Evolutionary conservation across 2,888 invertebrate genomes (phyloP).

Genomic region (Chaetogeoica ovagalla): DNA sequence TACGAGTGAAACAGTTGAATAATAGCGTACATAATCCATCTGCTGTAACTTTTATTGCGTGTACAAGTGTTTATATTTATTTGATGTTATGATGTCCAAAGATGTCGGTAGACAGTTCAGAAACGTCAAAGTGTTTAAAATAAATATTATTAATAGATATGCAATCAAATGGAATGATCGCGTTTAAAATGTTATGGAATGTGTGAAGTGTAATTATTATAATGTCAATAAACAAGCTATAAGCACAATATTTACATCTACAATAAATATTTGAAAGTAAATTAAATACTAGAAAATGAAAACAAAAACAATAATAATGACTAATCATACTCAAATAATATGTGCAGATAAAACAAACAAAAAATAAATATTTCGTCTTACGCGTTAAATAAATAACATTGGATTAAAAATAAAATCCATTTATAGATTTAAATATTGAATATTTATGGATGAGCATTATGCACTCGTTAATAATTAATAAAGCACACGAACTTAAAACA

Average conservation of each 20-base stretch:
- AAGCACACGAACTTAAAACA: neutral
- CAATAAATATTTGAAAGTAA: neutral
- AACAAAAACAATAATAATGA: conserved; percentile 5
- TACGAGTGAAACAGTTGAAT: no score
- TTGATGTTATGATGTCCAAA: no score
- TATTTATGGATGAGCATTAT: no score
- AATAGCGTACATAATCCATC: no score
- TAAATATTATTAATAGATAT: conserved; percentile 2
- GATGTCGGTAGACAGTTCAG: no score
- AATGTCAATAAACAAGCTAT: neutral
- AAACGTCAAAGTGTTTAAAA: conserved; percentile 2
- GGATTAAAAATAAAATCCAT: no score
- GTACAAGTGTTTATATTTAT: no score
- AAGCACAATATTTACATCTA: conserved; percentile 22
- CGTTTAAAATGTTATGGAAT: neutral
- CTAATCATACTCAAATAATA: neutral
- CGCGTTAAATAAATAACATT: no score
- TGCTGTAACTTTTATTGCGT: no score
- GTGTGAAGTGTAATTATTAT: neutral
- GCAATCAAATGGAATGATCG: neutral
- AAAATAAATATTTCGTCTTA: conserved; percentile 1
- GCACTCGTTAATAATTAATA: no score
- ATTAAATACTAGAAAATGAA: conserved; percentile 17
- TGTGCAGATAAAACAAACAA: neutral
- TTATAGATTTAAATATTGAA: no score